Evolutionary conservation across 1,140 invertebrate genomes (phyloP).

Genomic region (Aphaenogaster floridana): DNA sequence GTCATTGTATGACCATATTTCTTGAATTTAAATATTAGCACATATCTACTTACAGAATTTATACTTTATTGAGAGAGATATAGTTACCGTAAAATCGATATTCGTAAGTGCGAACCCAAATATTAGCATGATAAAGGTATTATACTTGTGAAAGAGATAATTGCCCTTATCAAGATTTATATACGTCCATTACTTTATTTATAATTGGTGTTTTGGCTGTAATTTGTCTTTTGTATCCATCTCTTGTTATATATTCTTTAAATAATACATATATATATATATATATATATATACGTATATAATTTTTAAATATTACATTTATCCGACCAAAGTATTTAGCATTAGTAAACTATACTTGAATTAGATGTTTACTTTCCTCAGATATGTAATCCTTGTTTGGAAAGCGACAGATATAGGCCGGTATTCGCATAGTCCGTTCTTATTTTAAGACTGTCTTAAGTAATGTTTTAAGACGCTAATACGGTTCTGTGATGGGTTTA

Average conservation of each 20-base stretch:
- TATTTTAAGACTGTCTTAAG: no score
- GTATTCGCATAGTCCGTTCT: no score
- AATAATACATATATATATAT: neutral
- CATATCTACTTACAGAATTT: constrained; percentile 22
- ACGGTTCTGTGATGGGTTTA: no score
- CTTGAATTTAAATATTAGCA: neutral
- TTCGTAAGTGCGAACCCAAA: neutral
- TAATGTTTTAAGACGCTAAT: no score
- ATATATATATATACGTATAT: neutral
- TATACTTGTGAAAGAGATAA: constrained; percentile 10
- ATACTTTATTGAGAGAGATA: constrained; percentile 18
- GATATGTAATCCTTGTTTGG: neutral
- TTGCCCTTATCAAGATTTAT: constrained; percentile 47
- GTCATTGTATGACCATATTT: neutral
- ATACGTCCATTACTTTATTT: constrained; percentile 51
- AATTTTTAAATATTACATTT: constrained; percentile 29
- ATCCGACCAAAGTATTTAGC: neutral
- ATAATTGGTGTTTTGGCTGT: neutral
- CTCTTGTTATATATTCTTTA: constrained; percentile 33
- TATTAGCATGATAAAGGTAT: neutral
- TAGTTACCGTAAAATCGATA: constrained; percentile 59
- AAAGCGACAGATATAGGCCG: constrained; percentile 19
- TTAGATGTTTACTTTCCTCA: neutral
- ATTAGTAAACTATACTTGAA: neutral
- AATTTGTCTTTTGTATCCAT: constrained; percentile 22